phyloP scores from a whole-genome alignment of 2,113 vertebrate genomes.

The Cygnus buccinator region DNA sequence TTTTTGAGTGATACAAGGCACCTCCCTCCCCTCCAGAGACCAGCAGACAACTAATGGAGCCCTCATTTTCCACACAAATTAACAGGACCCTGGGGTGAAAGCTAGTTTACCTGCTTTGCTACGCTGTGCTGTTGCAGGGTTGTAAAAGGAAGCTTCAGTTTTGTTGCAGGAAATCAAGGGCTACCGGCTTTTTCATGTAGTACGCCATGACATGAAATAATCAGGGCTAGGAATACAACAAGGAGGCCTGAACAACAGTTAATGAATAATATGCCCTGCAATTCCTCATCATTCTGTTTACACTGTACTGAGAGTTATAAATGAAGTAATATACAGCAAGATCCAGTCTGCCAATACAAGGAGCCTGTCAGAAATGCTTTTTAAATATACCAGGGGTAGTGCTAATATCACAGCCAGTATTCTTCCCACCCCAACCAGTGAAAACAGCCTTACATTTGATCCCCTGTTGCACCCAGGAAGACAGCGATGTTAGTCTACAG shows the following conservation, averaged over 20 bases:
- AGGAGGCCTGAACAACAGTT: slow-evolving; percentile 1
- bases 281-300: slow-evolving; percentile 5
- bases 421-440: background rate
- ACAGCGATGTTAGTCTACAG: background rate
- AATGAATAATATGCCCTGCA: background rate
- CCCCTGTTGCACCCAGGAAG: background rate
- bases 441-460: background rate
- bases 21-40: background rate
- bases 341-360: background rate
- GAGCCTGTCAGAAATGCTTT: background rate
- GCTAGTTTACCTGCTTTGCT: background rate
- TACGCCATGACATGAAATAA: background rate
- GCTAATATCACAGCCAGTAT: background rate
- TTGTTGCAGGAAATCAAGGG: background rate
- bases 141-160: background rate
- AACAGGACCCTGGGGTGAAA: background rate
- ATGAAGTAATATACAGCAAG: slow-evolving; percentile 23
- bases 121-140: background rate
- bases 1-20: background rate
- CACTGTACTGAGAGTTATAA: slow-evolving; percentile 6
- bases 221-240: slow-evolving; percentile 8
- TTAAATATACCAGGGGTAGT: background rate
- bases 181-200: background rate
- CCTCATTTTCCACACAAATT: background rate
- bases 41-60: background rate